Evolutionary conservation across 2,113 vertebrate genomes (phyloP), one percentile per base, ranked within the genome.

Genomic region (Chionodraco myersi): DNA sequence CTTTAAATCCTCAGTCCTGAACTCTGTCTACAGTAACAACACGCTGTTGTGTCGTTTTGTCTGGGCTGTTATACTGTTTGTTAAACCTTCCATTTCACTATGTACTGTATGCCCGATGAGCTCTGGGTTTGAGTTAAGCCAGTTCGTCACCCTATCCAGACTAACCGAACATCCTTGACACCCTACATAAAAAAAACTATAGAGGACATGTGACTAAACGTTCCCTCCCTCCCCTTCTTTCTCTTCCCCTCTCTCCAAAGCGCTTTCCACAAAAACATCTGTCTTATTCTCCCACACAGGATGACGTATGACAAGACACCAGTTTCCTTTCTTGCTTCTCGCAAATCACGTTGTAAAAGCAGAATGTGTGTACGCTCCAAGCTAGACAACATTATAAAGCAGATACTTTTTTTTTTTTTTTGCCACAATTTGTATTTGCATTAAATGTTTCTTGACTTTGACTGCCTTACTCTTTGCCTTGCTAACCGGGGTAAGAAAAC

Each of bases 311-410:
- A 62, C 60, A 74, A 57, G 49, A 79, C 58, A 56, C 34, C 53
- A 10, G 78, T 79, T 92, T 93, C 89, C 88, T 87, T 75, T 85
- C 48, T 54, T 57, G 70, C 2, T 0, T n/a, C 80, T 87, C 84
- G 89, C 83, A 85, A 78, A 65, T 68, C 59, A 26, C 48, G 79
- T 16, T 54, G 60, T 73, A 23, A 71, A 41, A 56, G 15, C 21
- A 49, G 62, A 0, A 1, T 54, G 10, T 51, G 12, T 69, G 34
- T 77, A 64, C 18, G 18, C 14, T 15, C 1, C 11, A 41, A 30
- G 9, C 14, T 3, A 60, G 21, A 18, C 61, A 62, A 12, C 26
- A 15, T 47, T 45, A 26, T 14, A 10, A 18, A 72, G 26, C 21
- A 23, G 5, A 60, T 26, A 23, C 26, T 23, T 64, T 12, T n/a